A percentile compares a stretch with the other conserved stretches of the same genome.
Conservation (phyloP, 2,797 vertebrate genomes). For the Rhincodon typus region DNA sequence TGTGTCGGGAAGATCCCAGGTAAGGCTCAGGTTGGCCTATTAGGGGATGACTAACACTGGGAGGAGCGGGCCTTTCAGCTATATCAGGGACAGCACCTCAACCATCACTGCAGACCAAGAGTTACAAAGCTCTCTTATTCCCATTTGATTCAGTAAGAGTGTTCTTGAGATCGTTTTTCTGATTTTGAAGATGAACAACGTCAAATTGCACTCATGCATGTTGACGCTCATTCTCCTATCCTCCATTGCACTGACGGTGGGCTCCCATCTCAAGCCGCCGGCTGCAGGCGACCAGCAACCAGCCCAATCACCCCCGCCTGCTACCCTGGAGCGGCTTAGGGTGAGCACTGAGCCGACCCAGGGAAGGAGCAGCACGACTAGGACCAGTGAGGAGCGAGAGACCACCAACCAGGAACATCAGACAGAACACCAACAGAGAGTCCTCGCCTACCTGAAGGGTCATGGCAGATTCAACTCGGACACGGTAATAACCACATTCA, state of each 20-base stretch:
- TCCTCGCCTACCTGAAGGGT: conserved; percentile 8
- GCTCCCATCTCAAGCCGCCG: background rate
- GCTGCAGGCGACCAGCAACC: background rate
- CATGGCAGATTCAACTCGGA: conserved; percentile 24
- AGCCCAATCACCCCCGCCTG: background rate
- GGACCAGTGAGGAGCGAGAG: background rate
- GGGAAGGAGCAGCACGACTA: no score
- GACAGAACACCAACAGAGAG: background rate
- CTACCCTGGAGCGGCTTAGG: background rate
- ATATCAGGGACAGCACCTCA: background rate
- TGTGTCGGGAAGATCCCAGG: background rate
- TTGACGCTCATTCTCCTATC: background rate
- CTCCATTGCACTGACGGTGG: background rate
- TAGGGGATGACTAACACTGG: background rate
- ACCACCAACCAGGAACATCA: background rate
- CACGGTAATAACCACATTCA: conserved; percentile 7
- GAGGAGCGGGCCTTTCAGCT: background rate
- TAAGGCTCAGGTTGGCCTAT: background rate
- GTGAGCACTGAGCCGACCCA: background rate
- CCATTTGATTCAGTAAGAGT: background rate
- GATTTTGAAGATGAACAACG: background rate
- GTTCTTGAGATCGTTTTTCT: background rate
- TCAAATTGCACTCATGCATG: background rate
- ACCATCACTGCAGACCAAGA: background rate
- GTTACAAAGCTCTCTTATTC: background rate